phyloP scores from a whole-genome alignment of 2,888 invertebrate genomes.

The Drosophila merina region DNA sequence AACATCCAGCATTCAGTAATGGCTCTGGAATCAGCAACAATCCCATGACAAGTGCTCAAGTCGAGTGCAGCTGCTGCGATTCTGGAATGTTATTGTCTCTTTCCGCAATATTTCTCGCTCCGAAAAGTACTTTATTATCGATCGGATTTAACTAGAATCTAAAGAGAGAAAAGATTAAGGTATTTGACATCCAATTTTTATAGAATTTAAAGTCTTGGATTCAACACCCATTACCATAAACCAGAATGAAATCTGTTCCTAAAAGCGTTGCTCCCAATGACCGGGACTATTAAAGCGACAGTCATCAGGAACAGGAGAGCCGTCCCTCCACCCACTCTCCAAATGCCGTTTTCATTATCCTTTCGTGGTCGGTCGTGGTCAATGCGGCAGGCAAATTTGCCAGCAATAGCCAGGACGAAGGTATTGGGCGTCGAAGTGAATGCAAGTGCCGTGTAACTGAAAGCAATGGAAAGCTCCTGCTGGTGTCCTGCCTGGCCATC shows the following conservation, averaged over 20 bases:
- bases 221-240: neutral
- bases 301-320: constrained; percentile 11
- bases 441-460: constrained; percentile 14
- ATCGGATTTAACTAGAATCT: neutral
- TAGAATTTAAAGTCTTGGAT: neutral
- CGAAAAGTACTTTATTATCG: neutral
- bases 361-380: constrained; percentile 30
- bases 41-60: constrained; percentile 22
- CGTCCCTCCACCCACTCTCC: neutral
- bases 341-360: constrained; percentile 36
- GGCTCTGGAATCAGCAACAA: constrained; percentile 24
- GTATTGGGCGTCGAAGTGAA: constrained; percentile 36
- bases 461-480: neutral
- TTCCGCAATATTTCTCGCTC: neutral
- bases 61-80: constrained; percentile 36
- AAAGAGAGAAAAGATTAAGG: neutral
- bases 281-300: neutral
- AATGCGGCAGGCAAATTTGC: constrained; percentile 27
- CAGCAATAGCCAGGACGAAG: constrained; percentile 18
- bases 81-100: constrained; percentile 17
- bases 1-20: constrained; percentile 7
- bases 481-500: constrained; percentile 43
- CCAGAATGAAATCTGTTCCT: neutral
- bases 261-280: neutral
- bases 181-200: neutral